Evolutionary conservation across 2,113 vertebrate genomes (phyloP), one percentile per base, ranked within the genome.

Genomic region (Miniopterus natalensis): DNA sequence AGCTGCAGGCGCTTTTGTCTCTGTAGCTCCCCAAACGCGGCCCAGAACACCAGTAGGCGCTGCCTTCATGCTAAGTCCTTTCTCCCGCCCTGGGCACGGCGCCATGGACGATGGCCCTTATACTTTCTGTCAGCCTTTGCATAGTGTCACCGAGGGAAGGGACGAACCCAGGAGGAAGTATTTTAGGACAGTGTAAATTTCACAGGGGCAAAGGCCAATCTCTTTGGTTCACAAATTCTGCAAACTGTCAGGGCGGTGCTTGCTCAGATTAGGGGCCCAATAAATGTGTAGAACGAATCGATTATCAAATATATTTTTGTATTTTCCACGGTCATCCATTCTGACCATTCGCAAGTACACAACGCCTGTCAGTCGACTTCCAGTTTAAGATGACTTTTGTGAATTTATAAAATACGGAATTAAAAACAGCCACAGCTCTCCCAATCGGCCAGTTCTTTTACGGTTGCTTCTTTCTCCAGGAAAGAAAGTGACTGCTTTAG

Each of bases 351-450:
- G 40, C 55, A 49, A 55, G 31, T 75, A 40, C 8, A 2, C 31
- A 63, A 53, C 51, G 23, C 47, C 70, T 75, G 15, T 73, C 21
- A 65, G 73, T 12, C 4, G 93, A 40, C 10, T 18, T 12, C 29
- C 47, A 88, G 13, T 55, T 93, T 85, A 89, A 75, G 70, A 65
- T 61, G 59, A 45, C 74, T 66, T 95, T 65, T 71, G 17, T 68
- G 7, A 89, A 86, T 78, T 85, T 45, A 88, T 18, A 71, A 80
- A 92, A 59, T 61, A 88, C 0, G 36, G 9, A 81, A 68, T 81
- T 95, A 17, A 71, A 90, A 87, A 36, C 4, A 93, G 4, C 12
- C 42, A n/a, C 6, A 9, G 47, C 4, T 51, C 42, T 49, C 61
- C n/a, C 81, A 9, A 90, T 68, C 23, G 80, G 27, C 12, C 51